A percentile compares a stretch with the other conserved stretches of the same genome.
Conservation (phyloP, 2,797 vertebrate species). For the Pelodytes ibericus region DNA sequence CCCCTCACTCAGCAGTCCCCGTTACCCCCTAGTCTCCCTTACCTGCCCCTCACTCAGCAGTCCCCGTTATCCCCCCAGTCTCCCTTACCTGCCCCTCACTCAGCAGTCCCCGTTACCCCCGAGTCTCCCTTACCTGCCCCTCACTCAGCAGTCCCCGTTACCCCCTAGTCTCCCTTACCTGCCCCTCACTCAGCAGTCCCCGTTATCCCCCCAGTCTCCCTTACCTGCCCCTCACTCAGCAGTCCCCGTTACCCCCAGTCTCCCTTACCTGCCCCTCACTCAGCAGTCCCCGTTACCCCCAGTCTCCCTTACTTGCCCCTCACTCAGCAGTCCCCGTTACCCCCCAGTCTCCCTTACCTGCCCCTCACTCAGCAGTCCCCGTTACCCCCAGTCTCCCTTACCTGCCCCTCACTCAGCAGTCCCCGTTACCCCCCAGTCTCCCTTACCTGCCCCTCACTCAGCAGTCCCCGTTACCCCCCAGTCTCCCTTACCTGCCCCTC, state of each 20-base stretch:
- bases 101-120: not conserved
- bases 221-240: not conserved
- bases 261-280: not conserved
- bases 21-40: not conserved
- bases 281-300: not conserved
- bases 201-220: not conserved
- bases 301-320: not conserved
- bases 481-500: too few relatives aligned
- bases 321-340: not conserved
- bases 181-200: not conserved
- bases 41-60: not conserved
- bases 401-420: not conserved
- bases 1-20: not conserved
- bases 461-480: not conserved
- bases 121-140: too few relatives aligned
- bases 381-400: not conserved
- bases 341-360: not conserved
- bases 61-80: not conserved
- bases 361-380: not conserved
- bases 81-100: not conserved
- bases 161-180: not conserved
- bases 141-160: not conserved
- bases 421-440: not conserved
- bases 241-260: not conserved
- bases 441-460: not conserved